Evolutionary conservation across 2,113 vertebrate genomes (phyloP).

Genomic region (Oxyruncus cristatus): DNA sequence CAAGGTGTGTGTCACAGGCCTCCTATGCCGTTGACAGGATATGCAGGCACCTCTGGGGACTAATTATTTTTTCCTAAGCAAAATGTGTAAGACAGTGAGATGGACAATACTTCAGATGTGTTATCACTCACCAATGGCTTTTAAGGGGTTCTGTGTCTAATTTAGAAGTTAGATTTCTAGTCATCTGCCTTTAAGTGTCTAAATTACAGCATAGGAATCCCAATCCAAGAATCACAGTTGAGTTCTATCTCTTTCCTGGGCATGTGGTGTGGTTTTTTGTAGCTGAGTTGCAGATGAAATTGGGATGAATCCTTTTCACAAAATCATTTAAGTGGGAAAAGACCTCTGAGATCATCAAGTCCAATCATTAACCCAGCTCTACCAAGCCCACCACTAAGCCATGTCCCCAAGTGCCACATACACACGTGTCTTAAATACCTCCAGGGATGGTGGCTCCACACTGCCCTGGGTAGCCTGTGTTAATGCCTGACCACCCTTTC

Average conservation of each 20-base stretch:
- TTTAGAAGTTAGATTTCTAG: background rate
- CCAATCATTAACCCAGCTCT: background rate
- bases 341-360: background rate
- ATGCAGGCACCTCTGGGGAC: rapidly evolving
- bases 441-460: too few relatives aligned
- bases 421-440: background rate
- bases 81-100: background rate
- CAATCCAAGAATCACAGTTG: background rate
- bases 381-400: background rate
- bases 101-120: background rate
- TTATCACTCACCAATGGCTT: background rate
- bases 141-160: background rate
- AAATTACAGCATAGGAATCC: background rate
- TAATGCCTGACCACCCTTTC: background rate
- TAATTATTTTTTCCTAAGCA: background rate
- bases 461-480: background rate
- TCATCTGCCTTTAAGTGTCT: background rate
- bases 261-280: background rate
- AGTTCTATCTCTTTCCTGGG: background rate
- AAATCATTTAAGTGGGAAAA: background rate
- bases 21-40: background rate
- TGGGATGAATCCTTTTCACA: background rate
- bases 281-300: background rate
- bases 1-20: background rate
- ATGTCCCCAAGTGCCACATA: background rate